Conservation (phyloP, 1,140 invertebrate species). For the Bombus turneri region DNA sequence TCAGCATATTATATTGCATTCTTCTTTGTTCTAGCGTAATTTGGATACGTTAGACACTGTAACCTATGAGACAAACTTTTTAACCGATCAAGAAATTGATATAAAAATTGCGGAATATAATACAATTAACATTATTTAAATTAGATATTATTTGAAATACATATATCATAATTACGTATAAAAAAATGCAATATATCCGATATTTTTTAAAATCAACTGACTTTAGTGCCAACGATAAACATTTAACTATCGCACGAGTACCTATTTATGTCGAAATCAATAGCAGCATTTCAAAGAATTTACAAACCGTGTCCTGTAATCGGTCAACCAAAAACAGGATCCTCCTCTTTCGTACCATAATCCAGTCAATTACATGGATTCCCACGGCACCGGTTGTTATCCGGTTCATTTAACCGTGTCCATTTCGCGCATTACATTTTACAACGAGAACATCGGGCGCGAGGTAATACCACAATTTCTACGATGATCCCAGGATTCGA, state of each 20-base stretch:
- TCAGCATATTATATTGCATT: too few relatives aligned
- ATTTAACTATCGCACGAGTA: not conserved
- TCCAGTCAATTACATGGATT: not conserved
- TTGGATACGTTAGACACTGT: too few relatives aligned
- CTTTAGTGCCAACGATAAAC: not conserved
- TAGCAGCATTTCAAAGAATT: not conserved
- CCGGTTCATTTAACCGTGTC: constrained; percentile 11
- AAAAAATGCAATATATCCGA: not conserved
- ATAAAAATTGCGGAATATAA: not conserved
- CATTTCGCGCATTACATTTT: not conserved
- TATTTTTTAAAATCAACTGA: not conserved
- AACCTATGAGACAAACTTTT: too few relatives aligned
- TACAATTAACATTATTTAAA: not conserved
- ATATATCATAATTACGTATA: not conserved
- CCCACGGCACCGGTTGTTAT: too few relatives aligned
- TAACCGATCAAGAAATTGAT: too few relatives aligned
- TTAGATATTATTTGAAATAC: not conserved
- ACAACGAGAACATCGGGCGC: not conserved
- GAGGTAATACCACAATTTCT: constrained; percentile 2
- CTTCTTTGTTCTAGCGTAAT: too few relatives aligned
- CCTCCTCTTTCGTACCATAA: not conserved
- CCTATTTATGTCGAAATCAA: not conserved
- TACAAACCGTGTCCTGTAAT: not conserved
- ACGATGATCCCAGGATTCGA: constrained; percentile 2
- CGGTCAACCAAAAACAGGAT: not conserved